Percentiles rank a stretch among this genome's conserved stretches.
These are phyloP conservation scores for Potamarius usumacintae DNA, from an alignment of 2,113 vertebrate species.

Conservation along the genomic window DNA sequence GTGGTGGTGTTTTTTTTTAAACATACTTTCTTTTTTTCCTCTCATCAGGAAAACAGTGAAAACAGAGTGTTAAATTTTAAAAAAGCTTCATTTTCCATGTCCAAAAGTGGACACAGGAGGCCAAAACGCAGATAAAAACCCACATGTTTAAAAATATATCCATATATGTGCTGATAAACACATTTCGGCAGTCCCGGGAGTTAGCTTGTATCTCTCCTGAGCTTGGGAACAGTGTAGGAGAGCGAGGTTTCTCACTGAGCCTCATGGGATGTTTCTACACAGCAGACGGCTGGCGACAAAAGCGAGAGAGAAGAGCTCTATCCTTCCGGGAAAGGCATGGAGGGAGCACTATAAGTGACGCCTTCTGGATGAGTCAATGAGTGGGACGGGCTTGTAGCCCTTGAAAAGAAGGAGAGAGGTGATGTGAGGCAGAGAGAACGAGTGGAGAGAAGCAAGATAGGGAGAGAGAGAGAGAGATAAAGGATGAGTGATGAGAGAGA, in stretches of 20 bases:
- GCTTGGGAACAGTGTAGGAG: slow-evolving; percentile 55
- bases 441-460: not conserved
- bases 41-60: not conserved
- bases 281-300: slow-evolving; percentile 47
- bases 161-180: not conserved
- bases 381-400: slow-evolving; percentile 29
- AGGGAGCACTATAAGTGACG: slow-evolving; percentile 66
- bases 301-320: slow-evolving; percentile 59
- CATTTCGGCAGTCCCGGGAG: not conserved
- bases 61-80: not conserved
- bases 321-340: slow-evolving; percentile 64
- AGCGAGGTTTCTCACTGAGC: slow-evolving; percentile 23
- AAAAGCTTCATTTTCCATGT: not conserved
- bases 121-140: not conserved
- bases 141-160: not conserved
- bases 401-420: not conserved
- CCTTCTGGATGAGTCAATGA: slow-evolving; percentile 68
- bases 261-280: slow-evolving; percentile 20
- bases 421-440: not conserved
- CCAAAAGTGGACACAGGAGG: not conserved
- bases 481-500: slow-evolving; percentile 13
- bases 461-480: slow-evolving; percentile 40
- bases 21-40: not conserved
- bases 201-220: slow-evolving; percentile 21
- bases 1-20: not conserved